A percentile compares a stretch with the other conserved stretches of the same genome.
These are phyloP conservation scores for Botrylloides violaceus DNA, from an alignment of 23 tunicate species.

Conservation along the genomic window DNA sequence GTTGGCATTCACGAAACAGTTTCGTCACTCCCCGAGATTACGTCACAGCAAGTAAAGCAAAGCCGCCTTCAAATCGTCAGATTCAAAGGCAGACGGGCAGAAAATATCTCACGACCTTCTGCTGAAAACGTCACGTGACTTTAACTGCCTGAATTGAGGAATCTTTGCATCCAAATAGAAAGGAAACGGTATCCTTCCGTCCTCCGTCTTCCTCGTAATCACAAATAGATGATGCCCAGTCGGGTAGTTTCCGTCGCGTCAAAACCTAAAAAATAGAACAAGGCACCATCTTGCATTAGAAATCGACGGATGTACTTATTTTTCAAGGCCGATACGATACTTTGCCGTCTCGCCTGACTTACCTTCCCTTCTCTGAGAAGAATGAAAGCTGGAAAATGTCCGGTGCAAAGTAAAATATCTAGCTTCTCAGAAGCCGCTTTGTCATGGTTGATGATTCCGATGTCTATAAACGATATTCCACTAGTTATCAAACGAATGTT, in stretches of 20 bases:
- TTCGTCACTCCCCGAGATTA: too few relatives aligned
- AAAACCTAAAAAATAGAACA: constrained; percentile 21
- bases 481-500: too few relatives aligned
- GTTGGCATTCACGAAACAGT: too few relatives aligned
- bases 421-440: constrained; percentile 18
- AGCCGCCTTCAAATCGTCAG: too few relatives aligned
- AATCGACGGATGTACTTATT: not conserved
- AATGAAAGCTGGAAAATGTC: constrained; percentile 55
- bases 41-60: too few relatives aligned
- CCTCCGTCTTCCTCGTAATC: constrained; percentile 8
- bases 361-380: constrained; percentile 76
- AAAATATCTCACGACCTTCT: not conserved
- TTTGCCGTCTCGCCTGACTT: not conserved
- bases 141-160: constrained; percentile 30
- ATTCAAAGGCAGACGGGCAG: too few relatives aligned
- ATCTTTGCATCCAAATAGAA: constrained; percentile 73
- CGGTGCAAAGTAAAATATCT: constrained; percentile 60
- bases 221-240: constrained; percentile 58
- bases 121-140: constrained; percentile 7
- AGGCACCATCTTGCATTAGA: not conserved
- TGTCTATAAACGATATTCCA: too few relatives aligned
- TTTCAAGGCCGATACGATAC: not conserved
- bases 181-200: not conserved
- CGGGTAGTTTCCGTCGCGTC: constrained; percentile 17
- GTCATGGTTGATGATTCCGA: too few relatives aligned